These are phyloP conservation scores for Drosophila pallidifrons DNA, from an alignment of 1,140 invertebrate species.

Conservation along the genomic window DNA sequence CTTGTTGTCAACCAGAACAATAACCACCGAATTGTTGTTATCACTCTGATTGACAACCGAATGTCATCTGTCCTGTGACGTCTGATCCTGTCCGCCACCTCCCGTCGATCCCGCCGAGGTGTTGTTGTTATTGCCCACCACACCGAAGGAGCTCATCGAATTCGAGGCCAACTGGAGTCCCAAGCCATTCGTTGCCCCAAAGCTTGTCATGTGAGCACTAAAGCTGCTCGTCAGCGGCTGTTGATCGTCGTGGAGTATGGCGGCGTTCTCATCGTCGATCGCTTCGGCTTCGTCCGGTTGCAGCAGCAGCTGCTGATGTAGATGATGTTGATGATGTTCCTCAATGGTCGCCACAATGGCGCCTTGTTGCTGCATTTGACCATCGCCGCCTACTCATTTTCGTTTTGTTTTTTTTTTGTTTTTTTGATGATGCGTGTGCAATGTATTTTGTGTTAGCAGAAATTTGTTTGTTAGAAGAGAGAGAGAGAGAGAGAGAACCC, in stretches of 20 bases:
- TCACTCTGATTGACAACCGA: constrained; percentile 84
- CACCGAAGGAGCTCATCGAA: constrained; percentile 74
- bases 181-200: constrained; percentile 26
- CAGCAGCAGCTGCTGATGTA: constrained; percentile 57
- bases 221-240: constrained; percentile 77
- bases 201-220: constrained; percentile 50
- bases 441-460: background rate
- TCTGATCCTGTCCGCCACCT: constrained; percentile 5
- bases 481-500: constrained; percentile 34
- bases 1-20: constrained; percentile 85
- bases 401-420: constrained; percentile 15
- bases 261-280: constrained; percentile 79
- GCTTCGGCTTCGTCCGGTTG: constrained; percentile 75
- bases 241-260: constrained; percentile 75
- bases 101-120: no score
- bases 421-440: constrained; percentile 15
- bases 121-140: background rate
- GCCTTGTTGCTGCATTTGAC: constrained; percentile 70
- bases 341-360: constrained; percentile 77
- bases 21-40: constrained; percentile 84
- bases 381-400: constrained; percentile 50
- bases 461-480: constrained; percentile 39
- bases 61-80: constrained; percentile 83
- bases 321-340: constrained; percentile 54
- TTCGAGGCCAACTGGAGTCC: constrained; percentile 48